Percentiles rank a stretch among this genome's conserved stretches.
Conservation (phyloP, 2,113 vertebrate genomes). For the Mustela nigripes region DNA sequence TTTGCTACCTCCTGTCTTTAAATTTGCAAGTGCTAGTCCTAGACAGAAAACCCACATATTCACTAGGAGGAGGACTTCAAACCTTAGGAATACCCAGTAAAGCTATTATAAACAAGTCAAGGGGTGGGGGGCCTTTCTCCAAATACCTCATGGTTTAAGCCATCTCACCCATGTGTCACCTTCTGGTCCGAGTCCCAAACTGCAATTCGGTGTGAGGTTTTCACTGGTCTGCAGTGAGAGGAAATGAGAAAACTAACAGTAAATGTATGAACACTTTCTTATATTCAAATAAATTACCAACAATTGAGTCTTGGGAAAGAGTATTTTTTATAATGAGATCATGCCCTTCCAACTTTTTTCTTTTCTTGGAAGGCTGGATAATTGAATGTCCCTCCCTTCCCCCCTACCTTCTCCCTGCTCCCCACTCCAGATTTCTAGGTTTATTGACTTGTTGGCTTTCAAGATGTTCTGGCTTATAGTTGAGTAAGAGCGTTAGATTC, state of each 20-base stretch:
- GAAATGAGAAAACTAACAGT: constrained; percentile 25
- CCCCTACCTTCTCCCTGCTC: too few species aligned
- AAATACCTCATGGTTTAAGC: background rate
- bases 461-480: background rate
- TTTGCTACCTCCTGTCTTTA: background rate
- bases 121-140: background rate
- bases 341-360: background rate
- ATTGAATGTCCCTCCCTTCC: background rate
- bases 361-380: background rate
- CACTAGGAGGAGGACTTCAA: background rate
- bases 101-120: background rate
- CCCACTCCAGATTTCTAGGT: background rate
- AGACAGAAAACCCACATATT: background rate
- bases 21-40: background rate
- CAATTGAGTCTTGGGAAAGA: background rate
- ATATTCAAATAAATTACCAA: background rate
- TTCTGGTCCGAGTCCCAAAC: background rate
- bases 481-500: constrained; percentile 2
- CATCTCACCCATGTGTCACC: background rate
- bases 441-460: background rate
- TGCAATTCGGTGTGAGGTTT: background rate
- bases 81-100: constrained; percentile 10
- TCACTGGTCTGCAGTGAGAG: background rate
- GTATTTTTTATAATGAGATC: constrained; percentile 10
- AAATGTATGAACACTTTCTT: background rate